phyloP scores from a whole-genome alignment of 2,797 vertebrate species.

The Notamacropus eugenii region DNA sequence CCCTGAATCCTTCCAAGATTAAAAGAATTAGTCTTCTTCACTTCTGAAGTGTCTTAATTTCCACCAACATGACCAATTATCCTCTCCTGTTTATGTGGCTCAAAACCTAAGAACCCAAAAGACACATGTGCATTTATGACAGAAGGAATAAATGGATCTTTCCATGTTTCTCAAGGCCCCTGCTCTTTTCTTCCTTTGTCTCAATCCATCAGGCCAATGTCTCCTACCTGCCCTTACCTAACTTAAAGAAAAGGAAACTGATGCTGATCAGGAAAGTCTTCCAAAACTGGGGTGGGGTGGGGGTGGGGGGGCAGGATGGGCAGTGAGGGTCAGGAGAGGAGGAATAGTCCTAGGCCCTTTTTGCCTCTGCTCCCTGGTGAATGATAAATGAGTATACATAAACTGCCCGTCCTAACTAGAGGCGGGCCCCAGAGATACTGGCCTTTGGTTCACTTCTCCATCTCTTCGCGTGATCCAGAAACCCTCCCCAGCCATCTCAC shows the following conservation, averaged over 20 bases:
- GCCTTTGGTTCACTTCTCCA: neutral
- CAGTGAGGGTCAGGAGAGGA: no score
- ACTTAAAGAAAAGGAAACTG: neutral
- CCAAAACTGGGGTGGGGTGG: no score
- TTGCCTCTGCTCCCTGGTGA: neutral
- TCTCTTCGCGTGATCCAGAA: neutral
- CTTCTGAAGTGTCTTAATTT: constrained; percentile 26
- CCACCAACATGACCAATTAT: neutral
- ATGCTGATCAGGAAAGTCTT: neutral
- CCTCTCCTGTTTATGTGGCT: neutral
- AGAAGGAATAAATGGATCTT: neutral
- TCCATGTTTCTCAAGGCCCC: neutral
- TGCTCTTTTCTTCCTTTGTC: neutral
- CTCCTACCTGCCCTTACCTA: neutral
- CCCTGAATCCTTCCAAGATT: constrained; percentile 52
- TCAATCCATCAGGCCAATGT: neutral
- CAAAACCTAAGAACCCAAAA: neutral
- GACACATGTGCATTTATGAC: neutral
- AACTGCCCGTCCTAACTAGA: neutral
- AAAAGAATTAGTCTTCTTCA: constrained; percentile 21
- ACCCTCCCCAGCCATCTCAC: neutral
- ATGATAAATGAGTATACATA: neutral
- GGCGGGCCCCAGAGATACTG: neutral
- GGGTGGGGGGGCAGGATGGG: no score
- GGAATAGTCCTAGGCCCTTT: neutral